Conservation (phyloP, 2,888 invertebrate species). For the Amphimallon solstitiale region DNA sequence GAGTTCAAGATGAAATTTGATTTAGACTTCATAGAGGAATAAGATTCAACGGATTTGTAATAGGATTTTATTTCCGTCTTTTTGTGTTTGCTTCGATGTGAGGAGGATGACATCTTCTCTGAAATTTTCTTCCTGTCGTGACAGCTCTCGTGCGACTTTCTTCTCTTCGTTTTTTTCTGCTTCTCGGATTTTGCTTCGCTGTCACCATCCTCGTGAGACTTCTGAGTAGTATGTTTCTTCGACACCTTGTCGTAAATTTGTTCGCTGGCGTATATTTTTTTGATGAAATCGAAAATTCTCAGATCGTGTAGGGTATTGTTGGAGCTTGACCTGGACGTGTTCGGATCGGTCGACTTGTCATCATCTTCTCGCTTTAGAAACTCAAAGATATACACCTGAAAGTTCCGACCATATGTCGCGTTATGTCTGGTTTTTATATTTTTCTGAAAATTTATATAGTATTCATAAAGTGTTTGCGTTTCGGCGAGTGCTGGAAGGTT, state of each 20-base stretch:
- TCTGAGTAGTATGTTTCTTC: background rate
- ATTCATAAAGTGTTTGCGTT: slow-evolving; percentile 40
- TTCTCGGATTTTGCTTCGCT: background rate
- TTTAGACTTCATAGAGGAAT: slow-evolving; percentile 16
- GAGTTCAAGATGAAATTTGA: background rate
- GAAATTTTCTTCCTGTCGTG: background rate
- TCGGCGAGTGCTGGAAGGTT: slow-evolving; percentile 26
- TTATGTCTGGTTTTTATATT: slow-evolving; percentile 33
- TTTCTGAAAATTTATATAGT: slow-evolving; percentile 48
- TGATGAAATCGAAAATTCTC: slow-evolving; percentile 35
- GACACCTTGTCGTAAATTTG: slow-evolving; percentile 23
- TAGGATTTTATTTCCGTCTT: slow-evolving; percentile 23
- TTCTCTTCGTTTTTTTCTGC: background rate
- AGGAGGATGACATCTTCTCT: background rate
- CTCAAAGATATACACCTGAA: slow-evolving; percentile 44
- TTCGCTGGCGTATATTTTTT: slow-evolving; percentile 32
- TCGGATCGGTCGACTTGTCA: slow-evolving; percentile 10
- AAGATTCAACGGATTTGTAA: slow-evolving; percentile 13
- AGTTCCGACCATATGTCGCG: slow-evolving; percentile 3
- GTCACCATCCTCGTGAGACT: background rate
- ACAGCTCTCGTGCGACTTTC: slow-evolving; percentile 1
- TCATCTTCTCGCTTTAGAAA: slow-evolving; percentile 40
- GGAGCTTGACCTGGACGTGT: background rate
- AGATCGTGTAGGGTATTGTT: slow-evolving; percentile 28
- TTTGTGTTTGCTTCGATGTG: slow-evolving; percentile 6